Evolutionary conservation across 2,113 vertebrate species (phyloP).

Genomic region (Tragelaphus scriptus): DNA sequence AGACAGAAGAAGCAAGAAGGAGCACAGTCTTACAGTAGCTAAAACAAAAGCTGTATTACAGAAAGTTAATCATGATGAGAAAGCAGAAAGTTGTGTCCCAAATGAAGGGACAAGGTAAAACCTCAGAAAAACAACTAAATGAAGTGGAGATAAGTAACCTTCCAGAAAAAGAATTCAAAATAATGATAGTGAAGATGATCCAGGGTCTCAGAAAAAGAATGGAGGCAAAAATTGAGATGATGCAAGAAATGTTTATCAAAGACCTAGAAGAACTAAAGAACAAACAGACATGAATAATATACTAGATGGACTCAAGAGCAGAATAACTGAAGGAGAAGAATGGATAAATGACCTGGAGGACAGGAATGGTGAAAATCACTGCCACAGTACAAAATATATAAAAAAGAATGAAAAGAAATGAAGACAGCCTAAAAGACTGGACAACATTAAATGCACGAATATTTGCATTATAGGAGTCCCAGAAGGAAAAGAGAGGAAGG

Average conservation of each 20-base stretch:
- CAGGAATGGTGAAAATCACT: background rate
- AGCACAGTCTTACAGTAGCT: background rate
- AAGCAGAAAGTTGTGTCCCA: background rate
- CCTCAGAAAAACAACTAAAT: background rate
- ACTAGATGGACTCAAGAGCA: background rate
- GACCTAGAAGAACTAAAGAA: background rate
- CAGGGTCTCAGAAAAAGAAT: background rate
- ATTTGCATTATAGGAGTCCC: background rate
- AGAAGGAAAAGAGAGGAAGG: background rate
- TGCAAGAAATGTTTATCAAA: background rate
- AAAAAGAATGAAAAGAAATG: background rate
- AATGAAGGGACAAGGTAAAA: background rate
- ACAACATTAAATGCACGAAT: background rate
- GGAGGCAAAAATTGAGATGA: background rate
- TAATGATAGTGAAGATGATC: background rate
- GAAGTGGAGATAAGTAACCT: background rate
- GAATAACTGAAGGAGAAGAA: background rate
- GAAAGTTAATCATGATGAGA: background rate
- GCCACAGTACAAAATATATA: background rate
- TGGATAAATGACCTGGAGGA: background rate
- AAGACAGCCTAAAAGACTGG: background rate
- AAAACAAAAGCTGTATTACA: background rate
- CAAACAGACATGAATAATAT: background rate
- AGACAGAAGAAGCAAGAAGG: background rate
- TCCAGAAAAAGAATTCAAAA: background rate